Percentiles rank a stretch among this genome's conserved stretches.
Evolutionary conservation across 2,113 vertebrate species (phyloP).

Genomic region (Scartelaos histophorus): DNA sequence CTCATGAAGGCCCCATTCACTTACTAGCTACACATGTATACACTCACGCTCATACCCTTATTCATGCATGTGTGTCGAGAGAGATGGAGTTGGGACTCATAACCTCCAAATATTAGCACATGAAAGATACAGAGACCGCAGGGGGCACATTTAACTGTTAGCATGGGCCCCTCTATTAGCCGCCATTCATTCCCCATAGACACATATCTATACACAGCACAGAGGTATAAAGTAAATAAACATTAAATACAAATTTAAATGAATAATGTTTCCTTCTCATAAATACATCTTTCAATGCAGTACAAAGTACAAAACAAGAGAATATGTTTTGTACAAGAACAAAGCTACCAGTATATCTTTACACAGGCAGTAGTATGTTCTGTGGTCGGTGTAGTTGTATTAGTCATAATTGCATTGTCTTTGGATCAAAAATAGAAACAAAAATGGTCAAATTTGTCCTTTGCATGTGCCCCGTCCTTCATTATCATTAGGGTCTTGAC

Average conservation of each 20-base stretch:
- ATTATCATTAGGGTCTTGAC: not conserved
- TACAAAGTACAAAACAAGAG: not conserved
- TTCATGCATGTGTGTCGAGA: conserved; percentile 57
- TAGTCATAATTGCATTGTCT: not conserved
- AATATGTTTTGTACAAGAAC: not conserved
- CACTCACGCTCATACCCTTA: conserved; percentile 5
- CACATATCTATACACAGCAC: conserved; percentile 43
- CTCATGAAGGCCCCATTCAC: conserved; percentile 21
- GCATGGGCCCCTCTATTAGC: conserved; percentile 65
- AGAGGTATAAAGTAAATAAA: not conserved
- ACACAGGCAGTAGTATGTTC: not conserved
- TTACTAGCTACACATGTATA: conserved; percentile 29
- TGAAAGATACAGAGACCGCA: conserved; percentile 66
- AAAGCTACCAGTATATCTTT: not conserved
- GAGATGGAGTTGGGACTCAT: conserved; percentile 60
- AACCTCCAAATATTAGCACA: conserved; percentile 74
- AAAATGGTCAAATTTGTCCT: not conserved
- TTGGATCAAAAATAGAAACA: not conserved
- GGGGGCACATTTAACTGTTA: conserved; percentile 62
- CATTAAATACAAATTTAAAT: not conserved
- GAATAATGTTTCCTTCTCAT: not conserved
- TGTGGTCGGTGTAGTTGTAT: not conserved
- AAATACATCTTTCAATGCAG: not conserved
- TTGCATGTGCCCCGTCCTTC: not conserved
- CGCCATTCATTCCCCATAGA: conserved; percentile 58